These are phyloP conservation scores for Xenentodon cancila DNA, from an alignment of 2,797 vertebrate species.

Conservation along the genomic window DNA sequence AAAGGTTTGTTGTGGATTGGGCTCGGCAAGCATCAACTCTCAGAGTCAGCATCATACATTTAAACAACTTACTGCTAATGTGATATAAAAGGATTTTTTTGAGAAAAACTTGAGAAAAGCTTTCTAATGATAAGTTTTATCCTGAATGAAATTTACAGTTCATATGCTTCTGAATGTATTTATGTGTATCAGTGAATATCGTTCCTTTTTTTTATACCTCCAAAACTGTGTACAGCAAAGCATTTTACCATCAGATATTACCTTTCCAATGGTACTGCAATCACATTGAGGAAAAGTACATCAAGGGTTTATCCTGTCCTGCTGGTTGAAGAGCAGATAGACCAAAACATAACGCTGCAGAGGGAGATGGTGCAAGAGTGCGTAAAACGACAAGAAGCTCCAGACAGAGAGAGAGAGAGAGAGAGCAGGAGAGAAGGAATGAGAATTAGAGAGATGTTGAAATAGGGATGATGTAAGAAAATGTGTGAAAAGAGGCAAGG, in stretches of 20 bases:
- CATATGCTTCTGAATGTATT: slow-evolving; percentile 27
- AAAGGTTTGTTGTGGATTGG: slow-evolving; percentile 32
- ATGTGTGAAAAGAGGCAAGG: slow-evolving; percentile 73
- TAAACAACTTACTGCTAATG: too few species aligned
- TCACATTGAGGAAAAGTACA: slow-evolving; percentile 63
- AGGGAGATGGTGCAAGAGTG: slow-evolving; percentile 80
- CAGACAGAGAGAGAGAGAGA: slow-evolving; percentile 53
- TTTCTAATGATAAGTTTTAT: neutral
- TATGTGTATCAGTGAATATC: slow-evolving; percentile 10
- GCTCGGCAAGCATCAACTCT: slow-evolving; percentile 33
- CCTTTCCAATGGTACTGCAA: slow-evolving; percentile 54
- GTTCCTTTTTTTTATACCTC: slow-evolving; percentile 23
- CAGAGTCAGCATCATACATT: slow-evolving; percentile 22
- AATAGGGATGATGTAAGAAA: slow-evolving; percentile 73
- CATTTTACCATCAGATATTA: slow-evolving; percentile 52
- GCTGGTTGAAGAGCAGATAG: slow-evolving; percentile 74
- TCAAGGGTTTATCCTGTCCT: slow-evolving; percentile 69
- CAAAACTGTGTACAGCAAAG: slow-evolving; percentile 31
- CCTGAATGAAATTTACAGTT: slow-evolving; percentile 15
- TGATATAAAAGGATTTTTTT: slow-evolving; percentile 4
- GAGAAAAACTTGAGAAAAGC: slow-evolving; percentile 12
- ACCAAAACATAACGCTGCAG: slow-evolving; percentile 74
- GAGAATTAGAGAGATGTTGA: slow-evolving; percentile 69
- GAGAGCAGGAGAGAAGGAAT: slow-evolving; percentile 39
- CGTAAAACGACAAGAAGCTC: slow-evolving; percentile 74